Base-by-base conservation (phyloP, 2,113 vertebrate genomes). In the Poecilia latipinna region DNA sequence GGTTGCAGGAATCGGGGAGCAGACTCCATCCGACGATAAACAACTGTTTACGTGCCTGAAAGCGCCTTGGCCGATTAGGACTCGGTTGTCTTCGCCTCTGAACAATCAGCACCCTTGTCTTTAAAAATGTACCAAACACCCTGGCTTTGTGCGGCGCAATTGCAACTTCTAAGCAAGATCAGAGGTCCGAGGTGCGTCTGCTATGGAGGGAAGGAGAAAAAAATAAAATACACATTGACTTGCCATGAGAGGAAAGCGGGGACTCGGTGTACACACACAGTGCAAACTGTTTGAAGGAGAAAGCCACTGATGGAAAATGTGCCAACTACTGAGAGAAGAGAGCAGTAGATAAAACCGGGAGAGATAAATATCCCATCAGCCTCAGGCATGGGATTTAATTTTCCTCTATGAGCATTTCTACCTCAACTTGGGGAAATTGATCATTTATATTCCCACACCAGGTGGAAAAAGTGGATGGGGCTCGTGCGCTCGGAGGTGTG, bases 281-380 rank as follows among this genome's bases (percentile, higher is more conserved):
- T 72, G 85, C 76, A 86, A 57, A 77, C 79, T 90, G 82, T 91
- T 82, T 88, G 82, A 84, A 83, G 83, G 84, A 91, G 86, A 90
- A 88, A 77, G 78, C 79, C 79, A 70, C 88, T 91, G 91, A 91
- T 83, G 84, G 91, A 90, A 90, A 90, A 91, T 86, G 86, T 84
- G 82, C 84, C 72, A 82, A 84, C 88, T 79, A 84, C 88, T 81
- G 80, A 86, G 78, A 81, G 84, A 90, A 81, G 80, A 85, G 83
- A 86, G 87, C 79, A 85, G 89, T 81, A 89, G 87, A 92, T 92
- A 88, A 89, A 92, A 67, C 89, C 66, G 68, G 82, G 77, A 81
- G 81, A 87, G 89, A 93, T 92, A 86, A 90, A 94, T 92, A 92
- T 92, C 89, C 89, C 87, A 89, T 92, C 92, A 92, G 83, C 86